Percentiles rank a stretch among this genome's conserved stretches.
Evolutionary conservation across 2,888 invertebrate genomes (phyloP).

Genomic region (Limnephilus auricula): DNA sequence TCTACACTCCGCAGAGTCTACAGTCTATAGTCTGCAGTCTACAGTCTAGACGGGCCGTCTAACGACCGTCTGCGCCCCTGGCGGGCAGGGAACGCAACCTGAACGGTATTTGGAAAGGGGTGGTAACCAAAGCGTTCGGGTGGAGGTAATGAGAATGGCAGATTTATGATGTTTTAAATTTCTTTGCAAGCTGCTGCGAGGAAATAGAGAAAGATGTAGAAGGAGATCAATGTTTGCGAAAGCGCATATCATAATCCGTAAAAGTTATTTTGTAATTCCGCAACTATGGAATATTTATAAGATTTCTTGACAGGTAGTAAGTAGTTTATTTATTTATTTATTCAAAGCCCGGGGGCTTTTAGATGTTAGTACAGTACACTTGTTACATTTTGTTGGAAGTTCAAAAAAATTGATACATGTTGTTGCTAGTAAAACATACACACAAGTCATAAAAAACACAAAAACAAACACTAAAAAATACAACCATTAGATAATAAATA

Average conservation of each 20-base stretch:
- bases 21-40: slow-evolving; percentile 20
- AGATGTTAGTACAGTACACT: no score
- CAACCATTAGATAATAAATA: no score
- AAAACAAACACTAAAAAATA: no score
- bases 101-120: slow-evolving; percentile 14
- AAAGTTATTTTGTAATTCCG: not conserved
- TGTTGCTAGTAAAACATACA: no score
- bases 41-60: slow-evolving; percentile 58
- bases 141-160: not conserved
- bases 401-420: no score
- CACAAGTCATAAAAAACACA: no score
- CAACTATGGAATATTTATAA: not conserved
- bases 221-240: not conserved
- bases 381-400: no score
- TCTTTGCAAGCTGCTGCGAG: not conserved
- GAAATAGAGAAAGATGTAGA: not conserved
- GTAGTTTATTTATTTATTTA: no score
- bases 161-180: not conserved
- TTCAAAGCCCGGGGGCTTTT: no score
- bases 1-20: not conserved
- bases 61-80: slow-evolving; percentile 63
- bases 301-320: not conserved
- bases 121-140: not conserved
- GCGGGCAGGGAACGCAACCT: not conserved
- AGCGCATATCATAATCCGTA: not conserved